Base-by-base conservation (phyloP, 2,888 invertebrate species). In the Caenorhabditis sp. region DNA sequence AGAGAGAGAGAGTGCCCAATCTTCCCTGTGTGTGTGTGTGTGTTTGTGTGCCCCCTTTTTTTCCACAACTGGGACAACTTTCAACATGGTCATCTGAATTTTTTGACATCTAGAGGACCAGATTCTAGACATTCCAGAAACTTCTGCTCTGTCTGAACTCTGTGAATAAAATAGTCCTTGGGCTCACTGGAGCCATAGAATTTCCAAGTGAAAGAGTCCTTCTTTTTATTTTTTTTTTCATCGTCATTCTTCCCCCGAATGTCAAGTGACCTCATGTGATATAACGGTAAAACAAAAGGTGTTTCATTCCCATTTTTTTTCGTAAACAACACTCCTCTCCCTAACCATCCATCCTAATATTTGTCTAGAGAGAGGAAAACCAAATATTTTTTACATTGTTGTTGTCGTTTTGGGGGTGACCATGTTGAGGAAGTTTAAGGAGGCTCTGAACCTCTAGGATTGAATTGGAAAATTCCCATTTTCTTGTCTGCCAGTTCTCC, bases 191-290 rank as follows among this genome's bases (percentile, higher is more conserved):
- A 35, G 31, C 38, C 38, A 38, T 14, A 22, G 54, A 54, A 54
- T 59, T 59, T 59, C 35, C 19, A 41, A 59, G 54, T 14, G 26
- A 24, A 24, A 54, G 51, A 24, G 28, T 14, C 22, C n/a, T 35
- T 19, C 35, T 35, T n/a, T 35, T 19, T 38, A 38, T 38, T 19
- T 31, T 2, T 35, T 35, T 38, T 44, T 24, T 12, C 44, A 14
- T 38, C 14, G 12, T 38, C 24, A 44, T 22, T 38, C 5, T 59
- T 59, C 26, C 54, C 16, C 14, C 54, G 26, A 26, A 54, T 49
- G 68, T 68, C 68, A 68, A 68, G 54, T 68, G 68, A 54, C 54
- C 54, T 54, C 68, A 68, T 68, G 68, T 68, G 68, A 68, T 68
- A 68, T 68, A 64, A 47, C 16, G 35, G 49, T 31, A 49, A 49